Conservation (phyloP, 2,113 vertebrate species). For the Cephalopholis sonnerati region DNA sequence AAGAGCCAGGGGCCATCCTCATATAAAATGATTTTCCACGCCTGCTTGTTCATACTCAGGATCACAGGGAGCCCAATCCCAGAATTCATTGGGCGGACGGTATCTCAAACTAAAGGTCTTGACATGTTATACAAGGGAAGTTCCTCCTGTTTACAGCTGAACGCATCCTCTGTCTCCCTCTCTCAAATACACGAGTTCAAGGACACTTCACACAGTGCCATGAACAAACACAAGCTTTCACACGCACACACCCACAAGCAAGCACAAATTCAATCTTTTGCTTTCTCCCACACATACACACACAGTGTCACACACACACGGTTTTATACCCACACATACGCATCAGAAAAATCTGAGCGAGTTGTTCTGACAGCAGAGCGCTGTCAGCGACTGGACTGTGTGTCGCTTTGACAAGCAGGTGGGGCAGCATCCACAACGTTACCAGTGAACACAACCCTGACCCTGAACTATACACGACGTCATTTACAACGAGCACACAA, state of each 20-base stretch:
- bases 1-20: neutral
- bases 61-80: neutral
- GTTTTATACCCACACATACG: neutral
- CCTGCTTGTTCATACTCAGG: neutral
- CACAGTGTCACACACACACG: neutral
- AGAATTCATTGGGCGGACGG: neutral
- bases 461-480: neutral
- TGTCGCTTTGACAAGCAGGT: slow-evolving; percentile 57
- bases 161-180: slow-evolving; percentile 12
- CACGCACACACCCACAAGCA: slow-evolving; percentile 5
- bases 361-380: slow-evolving; percentile 60
- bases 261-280: slow-evolving; percentile 36
- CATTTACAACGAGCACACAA: slow-evolving; percentile 1
- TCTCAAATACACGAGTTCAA: slow-evolving; percentile 45
- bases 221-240: slow-evolving; percentile 34
- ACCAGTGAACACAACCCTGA: slow-evolving; percentile 16
- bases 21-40: neutral
- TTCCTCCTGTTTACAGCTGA: slow-evolving; percentile 23
- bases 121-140: slow-evolving; percentile 8
- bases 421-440: slow-evolving; percentile 16
- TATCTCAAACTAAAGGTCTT: neutral
- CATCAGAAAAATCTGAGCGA: slow-evolving; percentile 32
- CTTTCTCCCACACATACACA: slow-evolving; percentile 4
- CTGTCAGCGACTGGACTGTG: slow-evolving; percentile 45
- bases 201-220: slow-evolving; percentile 22